Base-by-base conservation (phyloP, 2,888 invertebrate species). In the Pinctada fucata region DNA sequence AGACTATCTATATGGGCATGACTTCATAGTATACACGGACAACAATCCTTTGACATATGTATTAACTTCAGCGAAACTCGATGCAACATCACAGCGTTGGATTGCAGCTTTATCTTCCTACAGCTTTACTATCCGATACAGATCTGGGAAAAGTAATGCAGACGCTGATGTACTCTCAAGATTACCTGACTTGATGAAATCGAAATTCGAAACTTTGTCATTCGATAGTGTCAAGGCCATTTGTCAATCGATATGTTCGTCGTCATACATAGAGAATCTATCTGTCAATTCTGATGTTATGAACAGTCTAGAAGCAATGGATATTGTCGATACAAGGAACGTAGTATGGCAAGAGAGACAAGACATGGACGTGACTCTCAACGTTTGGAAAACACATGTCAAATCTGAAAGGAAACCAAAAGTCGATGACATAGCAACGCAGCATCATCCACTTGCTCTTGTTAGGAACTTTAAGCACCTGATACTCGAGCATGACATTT, bases 21-120 rank as follows among this genome's bases (percentile, higher is more conserved):
- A 48, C 13, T 78, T 49, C 45, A 52, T 31, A 3, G 75, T 75
- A 63, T 72, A 72, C 13, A 72, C 72, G 10, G 73, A 74, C 58
- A 72, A 72, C 66, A 74, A 74, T 66, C 74, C 74, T 66, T 65
- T 77, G 10, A 77, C 77, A 2, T 77, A 77, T 50, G 52, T 71
- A n/a, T 49, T 71, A 2, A 51, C 71, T 8, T 52, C 71, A 48
- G 71, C 71, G 2, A 10, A 70, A 10, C 50, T 77, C 1, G 77
- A 77, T 72, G 72, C 77, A 5, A 77, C 77, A 5, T 51, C 58
- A 2, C 77, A 77, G 45, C 10, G 77, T 3, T 77, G 77, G 58
- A 5, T 75, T 8, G 67, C 66, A 6, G 69, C 13, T 4, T 51
- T 76, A 51, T 13, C 51, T 4, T 13, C 13, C 6, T 76, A 76